Percentiles rank a stretch among this genome's conserved stretches.
phyloP scores from a whole-genome alignment of 2,797 vertebrate species.

The Cheirogaleus major region DNA sequence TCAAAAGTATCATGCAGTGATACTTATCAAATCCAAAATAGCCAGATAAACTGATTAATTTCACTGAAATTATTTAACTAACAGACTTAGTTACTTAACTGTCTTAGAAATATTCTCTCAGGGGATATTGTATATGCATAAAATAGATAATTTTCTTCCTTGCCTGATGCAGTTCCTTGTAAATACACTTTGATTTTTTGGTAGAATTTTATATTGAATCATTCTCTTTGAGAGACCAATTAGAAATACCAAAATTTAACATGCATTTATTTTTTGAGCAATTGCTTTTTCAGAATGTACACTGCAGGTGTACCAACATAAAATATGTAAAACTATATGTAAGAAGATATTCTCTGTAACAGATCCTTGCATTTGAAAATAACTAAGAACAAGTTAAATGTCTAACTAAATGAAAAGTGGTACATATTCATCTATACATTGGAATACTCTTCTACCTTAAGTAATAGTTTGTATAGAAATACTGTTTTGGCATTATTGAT shows the following conservation, averaged over 20 bases:
- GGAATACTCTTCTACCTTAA: background rate
- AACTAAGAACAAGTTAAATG: background rate
- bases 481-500: background rate
- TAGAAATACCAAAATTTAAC: background rate
- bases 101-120: background rate
- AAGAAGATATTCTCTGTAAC: background rate
- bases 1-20: background rate
- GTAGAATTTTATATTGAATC: background rate
- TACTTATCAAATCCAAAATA: background rate
- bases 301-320: background rate
- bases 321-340: background rate
- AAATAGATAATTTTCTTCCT: background rate
- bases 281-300: slow-evolving; percentile 11
- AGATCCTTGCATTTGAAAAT: background rate
- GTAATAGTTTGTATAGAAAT: background rate
- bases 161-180: background rate
- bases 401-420: background rate
- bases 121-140: background rate
- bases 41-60: background rate
- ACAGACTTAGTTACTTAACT: background rate
- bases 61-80: background rate
- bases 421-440: background rate
- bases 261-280: background rate
- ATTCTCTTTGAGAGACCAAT: background rate
- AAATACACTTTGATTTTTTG: background rate